Percentiles rank a stretch among this genome's conserved stretches.
phyloP scores from a whole-genome alignment of 2,888 invertebrate genomes.

The Diaperis boleti region DNA sequence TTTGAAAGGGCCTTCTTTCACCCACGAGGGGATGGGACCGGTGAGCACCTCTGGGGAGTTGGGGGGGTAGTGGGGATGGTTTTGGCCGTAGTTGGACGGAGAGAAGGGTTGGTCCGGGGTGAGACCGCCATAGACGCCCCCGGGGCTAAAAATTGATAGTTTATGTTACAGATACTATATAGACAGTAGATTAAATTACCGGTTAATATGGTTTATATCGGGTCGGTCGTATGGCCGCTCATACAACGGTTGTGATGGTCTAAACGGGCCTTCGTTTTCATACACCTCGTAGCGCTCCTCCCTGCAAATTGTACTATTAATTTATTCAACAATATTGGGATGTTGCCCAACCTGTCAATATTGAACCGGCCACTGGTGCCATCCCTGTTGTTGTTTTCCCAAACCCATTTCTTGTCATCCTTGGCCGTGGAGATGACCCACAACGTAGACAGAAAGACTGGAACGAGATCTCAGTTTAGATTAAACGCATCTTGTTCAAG shows the following conservation, averaged over 20 bases:
- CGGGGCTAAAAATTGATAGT: slow-evolving; percentile 55
- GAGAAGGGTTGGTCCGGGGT: slow-evolving; percentile 46
- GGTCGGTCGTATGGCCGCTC: slow-evolving; percentile 37
- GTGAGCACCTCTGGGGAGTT: slow-evolving; percentile 56
- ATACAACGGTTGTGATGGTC: slow-evolving; percentile 36
- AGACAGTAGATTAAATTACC: slow-evolving; percentile 2
- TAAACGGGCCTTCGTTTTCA: slow-evolving; percentile 45
- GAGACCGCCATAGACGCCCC: slow-evolving; percentile 50
- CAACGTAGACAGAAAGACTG: neutral
- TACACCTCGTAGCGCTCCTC: slow-evolving; percentile 55
- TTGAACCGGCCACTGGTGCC: slow-evolving; percentile 19
- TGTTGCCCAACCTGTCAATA: slow-evolving; percentile 18
- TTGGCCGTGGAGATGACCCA: slow-evolving; percentile 43
- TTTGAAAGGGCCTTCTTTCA: slow-evolving; percentile 60
- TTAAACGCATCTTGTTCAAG: no score
- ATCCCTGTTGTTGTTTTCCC: slow-evolving; percentile 59
- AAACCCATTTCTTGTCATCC: slow-evolving; percentile 66
- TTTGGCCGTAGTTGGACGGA: slow-evolving; percentile 49
- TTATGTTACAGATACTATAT: no score
- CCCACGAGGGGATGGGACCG: slow-evolving; percentile 66
- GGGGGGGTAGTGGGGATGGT: slow-evolving; percentile 44
- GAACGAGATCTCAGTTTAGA: no score
- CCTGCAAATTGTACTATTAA: slow-evolving; percentile 27
- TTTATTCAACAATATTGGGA: slow-evolving; percentile 4
- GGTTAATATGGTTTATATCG: slow-evolving; percentile 41